Evolutionary conservation across 2,113 vertebrate species (phyloP), one percentile per base, ranked within the genome.

Genomic region (Genyomyrus donnyi): DNA sequence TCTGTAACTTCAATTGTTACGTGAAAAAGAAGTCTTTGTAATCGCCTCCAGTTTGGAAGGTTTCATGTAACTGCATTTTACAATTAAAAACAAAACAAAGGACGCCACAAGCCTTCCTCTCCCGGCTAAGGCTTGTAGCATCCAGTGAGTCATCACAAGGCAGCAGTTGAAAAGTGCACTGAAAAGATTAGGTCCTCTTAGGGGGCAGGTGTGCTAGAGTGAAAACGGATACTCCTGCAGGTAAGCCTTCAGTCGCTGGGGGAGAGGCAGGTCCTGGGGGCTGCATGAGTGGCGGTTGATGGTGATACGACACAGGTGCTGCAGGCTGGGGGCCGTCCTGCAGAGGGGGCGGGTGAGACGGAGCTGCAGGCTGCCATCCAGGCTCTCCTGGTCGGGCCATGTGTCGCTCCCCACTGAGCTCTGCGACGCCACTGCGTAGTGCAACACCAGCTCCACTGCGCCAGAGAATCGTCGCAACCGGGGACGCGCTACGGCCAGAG

Each of bases 171-270:
- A 83, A 83, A 21, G 19, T 27, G 48, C 50, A 1, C 7, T 88
- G 52, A 46, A 45, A 52, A 77, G 21, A 80, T 24, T 17, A 35
- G 19, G 46, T 70, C 31, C 39, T 42, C 74, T 42, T 21, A 56
- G 49, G 50, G 6, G 48, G 74, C 74, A 13, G n/a, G 9, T 21
- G 42, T 11, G 3, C 91, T 92, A 93, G 21, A 93, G 89, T 15
- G 91, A 46, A 27, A 93, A 94, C 0, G 93, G 93, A n/a, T 94
- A 94, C 24, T 93, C 92, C 87, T 90, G 70, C 62, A 94, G 88
- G 85, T 91, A 93, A 58, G 91, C 89, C 86, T 92, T 92, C 4
- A 94, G 90, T 31, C 88, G 90, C 9, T 70, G 70, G 13, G 93
- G 94, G 3, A 94, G 77, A 3, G 93, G 92, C 77, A 94, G 88